These are phyloP conservation scores for Calliphora vomitoria DNA, from an alignment of 2,888 invertebrate genomes.

Conservation along the genomic window DNA sequence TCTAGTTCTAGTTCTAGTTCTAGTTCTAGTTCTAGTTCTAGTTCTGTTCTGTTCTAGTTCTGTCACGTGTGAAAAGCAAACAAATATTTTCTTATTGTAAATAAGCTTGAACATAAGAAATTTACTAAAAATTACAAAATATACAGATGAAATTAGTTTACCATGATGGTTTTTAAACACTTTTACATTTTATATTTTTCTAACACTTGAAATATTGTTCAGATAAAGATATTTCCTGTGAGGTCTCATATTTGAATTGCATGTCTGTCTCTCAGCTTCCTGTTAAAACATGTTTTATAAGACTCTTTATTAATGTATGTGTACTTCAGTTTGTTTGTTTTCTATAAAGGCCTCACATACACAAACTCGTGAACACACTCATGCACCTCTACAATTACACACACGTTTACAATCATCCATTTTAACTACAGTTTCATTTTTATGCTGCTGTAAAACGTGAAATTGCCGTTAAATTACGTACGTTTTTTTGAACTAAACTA, in stretches of 20 bases:
- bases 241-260: not conserved
- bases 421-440: constrained; percentile 23
- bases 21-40: no score
- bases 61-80: no score
- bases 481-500: not conserved
- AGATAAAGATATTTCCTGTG: not conserved
- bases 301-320: not conserved
- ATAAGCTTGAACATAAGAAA: no score
- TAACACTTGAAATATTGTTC: not conserved
- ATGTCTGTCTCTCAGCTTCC: not conserved
- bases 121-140: no score
- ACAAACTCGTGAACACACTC: not conserved
- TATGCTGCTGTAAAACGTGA: constrained; percentile 35
- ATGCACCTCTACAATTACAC: not conserved
- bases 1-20: no score
- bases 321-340: not conserved
- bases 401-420: not conserved
- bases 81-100: no score
- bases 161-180: no score
- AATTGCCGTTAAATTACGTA: not conserved
- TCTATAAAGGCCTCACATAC: not conserved
- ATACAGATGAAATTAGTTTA: no score
- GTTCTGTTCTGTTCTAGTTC: no score
- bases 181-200: not conserved
- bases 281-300: not conserved